Percentiles rank a stretch among this genome's conserved stretches.
Evolutionary conservation across 2,797 vertebrate genomes (phyloP).

Genomic region (Salmo trutta): DNA sequence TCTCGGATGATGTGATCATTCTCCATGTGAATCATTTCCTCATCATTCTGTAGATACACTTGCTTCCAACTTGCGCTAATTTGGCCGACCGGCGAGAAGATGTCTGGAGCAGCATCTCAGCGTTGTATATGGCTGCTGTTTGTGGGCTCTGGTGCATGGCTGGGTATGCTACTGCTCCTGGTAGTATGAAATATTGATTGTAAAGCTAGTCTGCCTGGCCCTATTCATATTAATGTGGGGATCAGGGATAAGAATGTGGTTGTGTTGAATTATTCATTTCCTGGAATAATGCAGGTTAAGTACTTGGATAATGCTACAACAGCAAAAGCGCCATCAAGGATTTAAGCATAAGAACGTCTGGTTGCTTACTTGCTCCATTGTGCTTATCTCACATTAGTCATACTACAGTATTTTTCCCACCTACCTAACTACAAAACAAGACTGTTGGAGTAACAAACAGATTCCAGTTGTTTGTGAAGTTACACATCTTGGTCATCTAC

Average conservation of each 20-base stretch:
- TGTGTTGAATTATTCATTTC: constrained; percentile 32
- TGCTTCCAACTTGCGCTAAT: neutral
- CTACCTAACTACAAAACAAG: constrained; percentile 11
- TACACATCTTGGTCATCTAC: constrained; percentile 31
- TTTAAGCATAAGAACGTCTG: neutral
- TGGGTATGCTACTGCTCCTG: neutral
- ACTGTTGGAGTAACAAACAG: constrained; percentile 7
- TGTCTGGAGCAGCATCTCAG: neutral
- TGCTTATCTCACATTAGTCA: neutral
- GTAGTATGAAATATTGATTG: constrained; percentile 8
- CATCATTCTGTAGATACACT: neutral
- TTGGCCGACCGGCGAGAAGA: neutral
- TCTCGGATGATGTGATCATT: neutral
- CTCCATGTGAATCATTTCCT: too few species aligned
- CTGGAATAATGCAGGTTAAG: constrained; percentile 28
- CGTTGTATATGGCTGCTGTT: neutral
- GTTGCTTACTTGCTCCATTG: neutral
- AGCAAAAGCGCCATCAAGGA: constrained; percentile 4
- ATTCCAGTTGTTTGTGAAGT: constrained; percentile 29
- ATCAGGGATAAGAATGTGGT: constrained; percentile 1
- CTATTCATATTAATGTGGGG: neutral
- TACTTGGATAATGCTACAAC: neutral
- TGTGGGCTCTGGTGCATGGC: too few species aligned
- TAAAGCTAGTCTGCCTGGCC: neutral
- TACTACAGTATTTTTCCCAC: neutral